Conservation (phyloP, 1,140 invertebrate species). For the Conus ventricosus region DNA sequence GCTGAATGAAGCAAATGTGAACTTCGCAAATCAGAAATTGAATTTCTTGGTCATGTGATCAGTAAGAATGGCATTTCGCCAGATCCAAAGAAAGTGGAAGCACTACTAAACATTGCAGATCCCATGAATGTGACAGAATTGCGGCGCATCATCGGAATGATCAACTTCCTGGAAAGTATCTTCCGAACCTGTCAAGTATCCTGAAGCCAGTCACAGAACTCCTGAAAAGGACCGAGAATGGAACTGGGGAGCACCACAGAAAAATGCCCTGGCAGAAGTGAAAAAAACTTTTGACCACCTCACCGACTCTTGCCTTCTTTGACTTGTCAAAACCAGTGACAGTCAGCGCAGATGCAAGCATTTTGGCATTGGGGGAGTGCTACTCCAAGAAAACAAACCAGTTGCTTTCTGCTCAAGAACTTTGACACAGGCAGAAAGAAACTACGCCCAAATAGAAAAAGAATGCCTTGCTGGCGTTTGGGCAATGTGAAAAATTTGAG, state of each 20-base stretch:
- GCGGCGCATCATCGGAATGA: conserved; percentile 59
- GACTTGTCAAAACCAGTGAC: neutral
- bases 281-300: conserved; percentile 30
- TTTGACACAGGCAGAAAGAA: conserved; percentile 57
- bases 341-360: neutral
- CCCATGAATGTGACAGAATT: conserved; percentile 43
- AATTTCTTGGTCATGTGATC: conserved; percentile 26
- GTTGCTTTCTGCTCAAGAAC: neutral
- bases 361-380: conserved; percentile 9
- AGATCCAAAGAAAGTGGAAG: conserved; percentile 26
- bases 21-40: neutral
- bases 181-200: conserved; percentile 29
- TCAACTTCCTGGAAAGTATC: conserved; percentile 71
- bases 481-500: conserved; percentile 77
- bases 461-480: conserved; percentile 77
- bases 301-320: conserved; percentile 13
- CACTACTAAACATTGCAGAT: conserved; percentile 33
- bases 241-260: conserved; percentile 35
- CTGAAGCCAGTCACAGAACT: conserved; percentile 35
- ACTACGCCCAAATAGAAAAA: conserved; percentile 77
- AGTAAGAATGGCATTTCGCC: conserved; percentile 15
- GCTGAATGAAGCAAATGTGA: conserved; percentile 32
- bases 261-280: conserved; percentile 21
- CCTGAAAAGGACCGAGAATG: conserved; percentile 24
- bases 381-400: neutral